Conservation (phyloP, 2,797 vertebrate genomes). For the Adrianichthys oophorus region DNA sequence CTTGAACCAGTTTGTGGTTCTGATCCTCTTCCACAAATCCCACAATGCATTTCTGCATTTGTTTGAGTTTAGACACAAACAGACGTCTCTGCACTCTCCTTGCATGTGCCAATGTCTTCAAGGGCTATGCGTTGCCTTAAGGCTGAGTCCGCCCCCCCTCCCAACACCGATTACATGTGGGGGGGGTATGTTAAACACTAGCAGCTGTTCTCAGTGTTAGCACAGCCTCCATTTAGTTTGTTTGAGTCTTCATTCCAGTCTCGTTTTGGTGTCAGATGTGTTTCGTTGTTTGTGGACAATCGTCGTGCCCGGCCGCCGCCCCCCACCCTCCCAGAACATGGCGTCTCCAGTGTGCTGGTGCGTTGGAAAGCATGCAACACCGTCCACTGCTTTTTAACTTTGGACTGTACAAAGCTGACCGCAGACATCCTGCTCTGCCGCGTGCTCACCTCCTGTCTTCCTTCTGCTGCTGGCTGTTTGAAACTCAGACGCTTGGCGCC, state of each 20-base stretch:
- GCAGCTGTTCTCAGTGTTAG: conserved; percentile 26
- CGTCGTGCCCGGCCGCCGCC: conserved; percentile 4
- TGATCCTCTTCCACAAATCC: too few species aligned
- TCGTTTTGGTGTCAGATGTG: conserved; percentile 11
- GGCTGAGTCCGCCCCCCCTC: conserved; percentile 59
- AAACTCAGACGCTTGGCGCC: conserved; percentile 46
- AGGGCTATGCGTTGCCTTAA: conserved; percentile 83
- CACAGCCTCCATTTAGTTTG: conserved; percentile 29
- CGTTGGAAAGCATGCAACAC: conserved; percentile 57
- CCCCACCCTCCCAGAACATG: conserved; percentile 24
- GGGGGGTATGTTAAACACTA: conserved; percentile 24
- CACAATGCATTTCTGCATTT: neutral
- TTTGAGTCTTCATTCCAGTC: conserved; percentile 2
- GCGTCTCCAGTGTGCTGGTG: conserved; percentile 52
- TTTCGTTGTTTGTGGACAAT: conserved; percentile 22
- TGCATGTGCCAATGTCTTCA: conserved; percentile 76
- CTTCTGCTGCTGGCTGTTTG: conserved; percentile 14
- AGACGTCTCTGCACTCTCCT: conserved; percentile 57
- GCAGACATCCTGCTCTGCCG: conserved; percentile 48
- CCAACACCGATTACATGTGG: conserved; percentile 1
- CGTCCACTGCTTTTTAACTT: conserved; percentile 45
- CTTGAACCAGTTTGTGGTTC: conserved; percentile 5
- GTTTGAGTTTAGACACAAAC: conserved; percentile 23
- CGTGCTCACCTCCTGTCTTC: conserved; percentile 42
- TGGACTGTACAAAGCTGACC: conserved; percentile 54